Evolutionary conservation across 2,888 invertebrate species (phyloP), one percentile per base, ranked within the genome.

Genomic region (Drosophila phalerata): DNA sequence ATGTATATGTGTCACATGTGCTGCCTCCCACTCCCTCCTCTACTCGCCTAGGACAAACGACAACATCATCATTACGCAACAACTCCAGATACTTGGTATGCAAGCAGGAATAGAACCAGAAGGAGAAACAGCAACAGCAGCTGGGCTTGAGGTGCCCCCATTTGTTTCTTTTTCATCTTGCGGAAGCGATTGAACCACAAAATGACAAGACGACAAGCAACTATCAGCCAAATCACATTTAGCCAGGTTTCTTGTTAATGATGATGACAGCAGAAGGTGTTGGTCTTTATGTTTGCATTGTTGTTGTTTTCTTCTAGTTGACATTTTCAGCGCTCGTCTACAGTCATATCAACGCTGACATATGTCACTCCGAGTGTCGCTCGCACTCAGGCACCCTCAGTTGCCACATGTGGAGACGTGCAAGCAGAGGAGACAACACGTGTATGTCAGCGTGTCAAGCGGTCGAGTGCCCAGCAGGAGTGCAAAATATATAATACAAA

Each of bases 371-470:
- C 30, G 32, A 34, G 55, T 49, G 40, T 47, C 42, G 37, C 53
- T 57, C 28, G 34, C 25, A 28, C 47, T 38, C 47, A 10, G 28
- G 9, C 43, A 47, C 47, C 38, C 17, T 28, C 13, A 17, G 37
- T n/a, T 37, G 58, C 28, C 53, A 15, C 40, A 45, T 62, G 49
- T 51, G 65, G 53, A 19, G 17, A 43, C 30, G 49, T 17, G 19
- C 22, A 64, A 67, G 63, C 69, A 38, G 69, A 79, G 45, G 42
- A 56, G 66, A 13, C 49, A 69, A 70, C 70, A 75, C 65, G 42
- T 79, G 75, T 65, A 79, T 79, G 71, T 79, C 76, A 71, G 70
- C 58, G 22, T 63, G 77, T 77, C 79, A 77, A 76, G 56, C 52
- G 68, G 68, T 61, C 60, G 68, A 69, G 68, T 57, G 64, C 67